Evolutionary conservation across 2,113 vertebrate genomes (phyloP).

Genomic region (Miniopterus natalensis): DNA sequence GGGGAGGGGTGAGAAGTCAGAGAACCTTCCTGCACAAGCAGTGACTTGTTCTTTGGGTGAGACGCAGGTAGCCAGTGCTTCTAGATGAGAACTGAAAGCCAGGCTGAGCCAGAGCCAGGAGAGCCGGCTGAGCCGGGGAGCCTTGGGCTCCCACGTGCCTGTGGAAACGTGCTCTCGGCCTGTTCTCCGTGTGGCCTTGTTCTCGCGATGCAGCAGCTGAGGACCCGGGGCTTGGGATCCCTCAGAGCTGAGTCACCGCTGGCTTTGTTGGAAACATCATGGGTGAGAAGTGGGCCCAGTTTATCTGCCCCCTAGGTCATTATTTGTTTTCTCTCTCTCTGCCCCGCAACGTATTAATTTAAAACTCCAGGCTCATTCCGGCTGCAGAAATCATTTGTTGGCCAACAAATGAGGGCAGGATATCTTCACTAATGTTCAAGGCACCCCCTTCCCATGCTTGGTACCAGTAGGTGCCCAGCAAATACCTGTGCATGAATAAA

Average conservation of each 20-base stretch:
- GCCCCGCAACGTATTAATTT: rapidly evolving
- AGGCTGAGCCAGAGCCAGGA: not conserved
- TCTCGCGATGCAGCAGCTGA: rapidly evolving
- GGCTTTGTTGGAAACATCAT: not conserved
- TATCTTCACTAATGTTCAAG: not conserved
- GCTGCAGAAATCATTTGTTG: not conserved
- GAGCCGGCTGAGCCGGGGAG: not conserved
- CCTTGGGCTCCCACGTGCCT: not conserved
- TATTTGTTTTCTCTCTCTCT: not conserved
- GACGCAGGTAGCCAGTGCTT: not conserved
- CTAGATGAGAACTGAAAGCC: not conserved
- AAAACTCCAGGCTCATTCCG: not conserved
- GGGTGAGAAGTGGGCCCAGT: not conserved
- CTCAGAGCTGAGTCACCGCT: not conserved
- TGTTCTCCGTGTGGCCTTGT: rapidly evolving
- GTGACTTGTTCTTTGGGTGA: not conserved
- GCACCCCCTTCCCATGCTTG: not conserved
- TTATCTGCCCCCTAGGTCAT: not conserved
- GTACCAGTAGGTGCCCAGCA: not conserved
- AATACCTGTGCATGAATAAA: not conserved
- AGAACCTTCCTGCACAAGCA: not conserved
- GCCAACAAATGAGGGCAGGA: not conserved
- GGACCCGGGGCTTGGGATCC: not conserved
- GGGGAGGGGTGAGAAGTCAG: not conserved
- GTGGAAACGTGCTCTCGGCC: rapidly evolving